phyloP scores from a whole-genome alignment of 1,140 invertebrate genomes.

The Drusus annulatus region DNA sequence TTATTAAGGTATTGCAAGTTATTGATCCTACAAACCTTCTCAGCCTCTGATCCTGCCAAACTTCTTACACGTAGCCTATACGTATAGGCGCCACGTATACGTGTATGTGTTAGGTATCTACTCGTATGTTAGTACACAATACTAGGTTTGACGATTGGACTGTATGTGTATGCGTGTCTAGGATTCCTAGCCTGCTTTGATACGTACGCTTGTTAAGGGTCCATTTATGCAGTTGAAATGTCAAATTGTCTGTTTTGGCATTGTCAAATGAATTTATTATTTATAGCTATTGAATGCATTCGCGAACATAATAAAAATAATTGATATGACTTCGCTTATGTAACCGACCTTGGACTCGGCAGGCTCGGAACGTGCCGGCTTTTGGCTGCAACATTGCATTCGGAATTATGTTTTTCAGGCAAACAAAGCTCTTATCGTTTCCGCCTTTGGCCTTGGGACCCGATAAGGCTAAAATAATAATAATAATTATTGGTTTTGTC shows the following conservation, averaged over 20 bases:
- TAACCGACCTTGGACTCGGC: constrained; percentile 41
- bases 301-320: constrained; percentile 43
- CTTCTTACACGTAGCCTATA: not conserved
- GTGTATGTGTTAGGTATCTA: no score
- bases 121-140: no score
- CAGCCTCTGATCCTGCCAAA: no score
- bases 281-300: constrained; percentile 43
- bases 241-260: constrained; percentile 33
- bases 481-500: constrained; percentile 28
- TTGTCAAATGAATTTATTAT: constrained; percentile 38
- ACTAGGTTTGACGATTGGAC: no score
- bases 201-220: constrained; percentile 28
- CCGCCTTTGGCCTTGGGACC: constrained; percentile 31
- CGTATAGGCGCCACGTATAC: not conserved
- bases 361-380: not conserved
- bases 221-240: constrained; percentile 43
- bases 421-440: constrained; percentile 45
- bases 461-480: constrained; percentile 5
- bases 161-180: no score
- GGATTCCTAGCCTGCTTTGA: not conserved
- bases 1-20: no score
- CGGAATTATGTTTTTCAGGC: constrained; percentile 24
- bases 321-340: constrained; percentile 47
- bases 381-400: constrained; percentile 41
- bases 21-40: no score